Base-by-base conservation (phyloP, 2,113 vertebrate genomes). In the Myiopsitta monachus region DNA sequence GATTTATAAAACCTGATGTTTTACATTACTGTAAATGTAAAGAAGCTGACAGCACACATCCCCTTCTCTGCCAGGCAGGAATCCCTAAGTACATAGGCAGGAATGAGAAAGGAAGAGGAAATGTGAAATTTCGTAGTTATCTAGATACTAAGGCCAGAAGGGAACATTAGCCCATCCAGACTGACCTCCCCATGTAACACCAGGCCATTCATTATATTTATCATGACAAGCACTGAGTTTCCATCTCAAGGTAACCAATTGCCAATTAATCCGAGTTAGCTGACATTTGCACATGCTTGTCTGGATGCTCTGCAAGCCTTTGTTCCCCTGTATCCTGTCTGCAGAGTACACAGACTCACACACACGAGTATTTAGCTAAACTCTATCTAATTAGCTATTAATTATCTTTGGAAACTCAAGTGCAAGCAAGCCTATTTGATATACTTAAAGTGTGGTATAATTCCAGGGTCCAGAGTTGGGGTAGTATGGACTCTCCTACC, bases 31-130 rank as follows among this genome's bases (percentile, higher is more conserved):
- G 95, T 78, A 92, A 77, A 80, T 70, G 95, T 94, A 96, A 97
- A 96, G 96, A 76, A 89, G 94, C 95, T 98, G 97, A 96, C 96
- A 96, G 94, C 78, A 74, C 49, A 67, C 54, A 79, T 80, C 90
- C 88, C 96, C 59, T 62, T 78, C 96, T 91, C 97, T 95, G 92
- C 95, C 95, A 96, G 94, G 91, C 97, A 96, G 92, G 95, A 97
- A 97, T 87, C 95, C 96, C 96, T 96, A 86, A 88, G 95, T 38
- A 83, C 92, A 87, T 1, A 63, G 52, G 88, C 92, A 96, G 86
- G 96, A 94, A 95, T 64, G 70, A 96, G 81, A 77, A 95, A 91
- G 86, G 91, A 77, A 90, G 94, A 96, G 47, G 93, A 95, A 95
- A 94, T 41, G 83, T 64, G 95, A 72, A 95, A 98, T 97, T 92